Base-by-base conservation (phyloP, 1,140 invertebrate genomes). In the Anastrepha obliqua region DNA sequence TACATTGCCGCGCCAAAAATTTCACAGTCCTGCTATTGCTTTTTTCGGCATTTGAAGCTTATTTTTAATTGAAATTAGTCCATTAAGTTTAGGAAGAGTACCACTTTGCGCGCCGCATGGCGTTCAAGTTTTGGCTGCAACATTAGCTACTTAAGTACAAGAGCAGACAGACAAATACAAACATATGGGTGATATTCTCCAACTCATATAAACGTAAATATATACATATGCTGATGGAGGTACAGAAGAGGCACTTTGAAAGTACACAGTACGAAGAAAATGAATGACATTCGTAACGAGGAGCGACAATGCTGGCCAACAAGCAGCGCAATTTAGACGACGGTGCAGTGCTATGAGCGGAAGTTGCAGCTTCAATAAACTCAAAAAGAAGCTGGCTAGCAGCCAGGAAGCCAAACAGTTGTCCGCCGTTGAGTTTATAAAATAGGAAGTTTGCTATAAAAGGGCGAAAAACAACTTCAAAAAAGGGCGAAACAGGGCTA, bases 51-150 rank as follows among this genome's bases (percentile, higher is more conserved):
- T 67, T 67, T 67, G 29, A 67, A 67, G 65, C 65, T 67, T 67
- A 67, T 67, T 67, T 67, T 67, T 67, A 67, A 67, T 67, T 67
- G 65, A 67, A 67, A 67, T 67, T 67, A 67, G 65, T 67, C 65
- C 65, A 67, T 67, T 67, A 67, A 67, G 65, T 67, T 67, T 67
- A 39, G 65, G 65, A 11, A 42, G 39, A 39, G 5, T 29, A 11
- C 13, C 65, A 67, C 11, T 39, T 42, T 39, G 65, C 20, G 13
- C 11, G 65, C 65, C 39, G 65, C 39, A 42, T 29, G 11, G 29
- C 20, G 20, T 20, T n/a, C 29, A 29, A 20, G 62, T 67, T 67
- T 67, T 67, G 29, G 65, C 65, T 39, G 20, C 5, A 67, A 67
- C 8, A 67, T 11, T 20, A 67, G 65, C 65, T 29, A 67, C 65